A percentile compares a stretch with the other conserved stretches of the same genome.
Conservation (phyloP, 35 echinoderm and acorn worm species). For the Lytechinus variegatus region DNA sequence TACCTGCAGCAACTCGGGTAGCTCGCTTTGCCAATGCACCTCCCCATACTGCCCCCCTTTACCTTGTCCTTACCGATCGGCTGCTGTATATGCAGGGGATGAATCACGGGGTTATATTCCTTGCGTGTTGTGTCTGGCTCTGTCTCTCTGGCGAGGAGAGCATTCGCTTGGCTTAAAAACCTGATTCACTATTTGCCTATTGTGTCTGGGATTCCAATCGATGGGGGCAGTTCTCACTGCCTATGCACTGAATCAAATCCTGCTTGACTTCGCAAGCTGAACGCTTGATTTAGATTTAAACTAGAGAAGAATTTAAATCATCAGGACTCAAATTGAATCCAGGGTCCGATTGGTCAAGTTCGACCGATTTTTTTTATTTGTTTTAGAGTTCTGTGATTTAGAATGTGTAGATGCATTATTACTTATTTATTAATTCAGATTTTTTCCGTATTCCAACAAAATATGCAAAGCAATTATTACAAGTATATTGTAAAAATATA, state of each 20-base stretch:
- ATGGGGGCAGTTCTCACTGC: not conserved
- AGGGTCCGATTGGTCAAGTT: too few species aligned
- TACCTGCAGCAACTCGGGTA: not conserved
- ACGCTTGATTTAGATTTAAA: too few species aligned
- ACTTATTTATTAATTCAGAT: too few species aligned
- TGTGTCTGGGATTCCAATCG: not conserved
- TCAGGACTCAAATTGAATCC: too few species aligned
- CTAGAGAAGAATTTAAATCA: too few species aligned
- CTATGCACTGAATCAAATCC: not conserved
- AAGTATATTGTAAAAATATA: too few species aligned
- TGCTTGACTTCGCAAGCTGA: too few species aligned
- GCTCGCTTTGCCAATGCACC: not conserved
- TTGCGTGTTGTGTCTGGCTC: conserved; percentile 41
- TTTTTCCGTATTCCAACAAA: too few species aligned
- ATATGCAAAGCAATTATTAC: too few species aligned
- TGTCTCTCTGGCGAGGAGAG: not conserved
- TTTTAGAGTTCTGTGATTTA: too few species aligned
- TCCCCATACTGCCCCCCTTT: conserved; percentile 28
- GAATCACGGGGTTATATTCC: not conserved
- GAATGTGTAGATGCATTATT: too few species aligned
- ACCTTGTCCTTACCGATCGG: not conserved
- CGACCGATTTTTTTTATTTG: too few species aligned
- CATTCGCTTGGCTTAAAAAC: conserved; percentile 11
- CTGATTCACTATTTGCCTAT: not conserved
- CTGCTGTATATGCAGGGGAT: not conserved